Base-by-base conservation (phyloP, 1,140 invertebrate genomes). In the Panulirus ornatus region DNA sequence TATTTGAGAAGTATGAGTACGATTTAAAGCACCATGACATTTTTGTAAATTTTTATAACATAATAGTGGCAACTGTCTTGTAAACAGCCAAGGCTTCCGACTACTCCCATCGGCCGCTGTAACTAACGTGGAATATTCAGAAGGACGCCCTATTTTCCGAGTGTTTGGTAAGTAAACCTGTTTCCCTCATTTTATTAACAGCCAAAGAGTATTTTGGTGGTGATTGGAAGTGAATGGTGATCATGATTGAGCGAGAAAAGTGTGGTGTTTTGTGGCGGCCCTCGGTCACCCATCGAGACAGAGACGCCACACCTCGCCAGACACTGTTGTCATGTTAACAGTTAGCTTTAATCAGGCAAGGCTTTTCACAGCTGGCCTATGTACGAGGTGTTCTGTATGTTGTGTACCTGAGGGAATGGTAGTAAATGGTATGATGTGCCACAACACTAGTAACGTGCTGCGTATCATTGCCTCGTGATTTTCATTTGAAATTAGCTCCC, bases 261-360 rank as follows among this genome's bases (percentile, higher is more conserved):
- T 79, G 76, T 27, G 27, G 76, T 70, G 47, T 83, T 19, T 38
- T 58, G 58, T 88, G 85, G 85, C 51, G 85, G 85, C 76, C 51
- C 85, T 78, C 51, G 85, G 85, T 79, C 54, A 88, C 85, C 75
- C 75, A 70, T 30, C 34, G 14, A 30, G 76, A 42, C 85, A 88
- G 27, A 88, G 85, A 88, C 85, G 85, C 85, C 85, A 88, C 85
- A 88, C 85, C 85, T 88, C 85, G 85, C 85, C 85, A 88, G 85
- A 88, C 34, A 86, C 51, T 78, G 19, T 19, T 73, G 51, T 36
- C 51, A 16, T 84, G 40, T 54, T 81, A 58, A 54, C 78, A 58
- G 30, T 81, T 81, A 58, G 30, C 78, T 81, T 81, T 81, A 81
- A 58, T 54, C 58, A 16, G 34, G n/a, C 76, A n/a, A 47, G 30